Evolutionary conservation across 1,140 invertebrate genomes (phyloP).

Genomic region (Calephelis virginiensis): DNA sequence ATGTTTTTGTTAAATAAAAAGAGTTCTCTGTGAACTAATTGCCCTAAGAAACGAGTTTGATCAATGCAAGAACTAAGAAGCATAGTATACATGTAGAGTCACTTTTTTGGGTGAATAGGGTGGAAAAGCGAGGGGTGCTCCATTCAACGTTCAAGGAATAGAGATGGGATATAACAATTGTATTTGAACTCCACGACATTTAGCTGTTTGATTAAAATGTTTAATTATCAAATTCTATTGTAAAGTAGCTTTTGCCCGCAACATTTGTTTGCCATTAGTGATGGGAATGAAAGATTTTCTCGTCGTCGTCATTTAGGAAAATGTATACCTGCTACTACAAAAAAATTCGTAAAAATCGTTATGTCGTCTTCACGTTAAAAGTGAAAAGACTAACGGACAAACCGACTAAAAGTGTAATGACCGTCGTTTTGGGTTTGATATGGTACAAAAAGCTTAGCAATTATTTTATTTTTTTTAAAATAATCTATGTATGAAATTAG

Average conservation of each 20-base stretch:
- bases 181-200: constrained; percentile 4
- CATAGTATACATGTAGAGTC: not conserved
- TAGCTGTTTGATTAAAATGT: not conserved
- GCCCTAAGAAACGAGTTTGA: constrained; percentile 24
- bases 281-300: too few relatives aligned
- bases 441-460: too few relatives aligned
- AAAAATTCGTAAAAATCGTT: too few relatives aligned
- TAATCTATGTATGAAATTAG: too few relatives aligned
- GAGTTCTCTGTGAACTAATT: not conserved
- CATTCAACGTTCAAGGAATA: not conserved
- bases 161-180: constrained; percentile 4
- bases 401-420: too few relatives aligned
- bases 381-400: too few relatives aligned
- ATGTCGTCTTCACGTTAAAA: too few relatives aligned
- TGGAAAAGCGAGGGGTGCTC: constrained; percentile 4
- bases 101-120: constrained; percentile 2
- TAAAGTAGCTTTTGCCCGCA: not conserved
- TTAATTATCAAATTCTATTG: not conserved
- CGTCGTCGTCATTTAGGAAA: too few relatives aligned
- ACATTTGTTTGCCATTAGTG: too few relatives aligned
- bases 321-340: too few relatives aligned
- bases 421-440: too few relatives aligned
- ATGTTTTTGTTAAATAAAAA: not conserved
- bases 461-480: too few relatives aligned
- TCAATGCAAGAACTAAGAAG: constrained; percentile 21